Evolutionary conservation across 2,797 vertebrate species (phyloP).

Genomic region (Enteromius viviparus): DNA sequence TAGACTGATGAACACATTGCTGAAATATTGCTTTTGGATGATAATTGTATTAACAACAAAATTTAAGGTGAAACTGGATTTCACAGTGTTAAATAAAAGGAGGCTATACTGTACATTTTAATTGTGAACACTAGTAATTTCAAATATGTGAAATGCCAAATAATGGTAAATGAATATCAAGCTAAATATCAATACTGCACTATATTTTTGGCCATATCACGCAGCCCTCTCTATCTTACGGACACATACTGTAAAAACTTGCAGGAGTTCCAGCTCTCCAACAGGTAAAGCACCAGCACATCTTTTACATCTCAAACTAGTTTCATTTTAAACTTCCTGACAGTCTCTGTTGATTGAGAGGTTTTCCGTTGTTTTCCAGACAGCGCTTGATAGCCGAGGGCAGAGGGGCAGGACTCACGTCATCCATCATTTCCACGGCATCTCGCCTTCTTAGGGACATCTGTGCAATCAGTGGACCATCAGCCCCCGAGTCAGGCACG

Average conservation of each 20-base stretch:
- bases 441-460: slow-evolving; percentile 74
- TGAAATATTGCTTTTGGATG: too few relatives aligned
- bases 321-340: slow-evolving; percentile 47
- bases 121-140: background rate
- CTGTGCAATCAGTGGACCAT: slow-evolving; percentile 82
- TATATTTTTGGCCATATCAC: background rate
- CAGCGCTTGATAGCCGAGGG: slow-evolving; percentile 54
- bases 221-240: background rate
- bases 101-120: background rate
- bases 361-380: slow-evolving; percentile 55
- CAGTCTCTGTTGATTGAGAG: slow-evolving; percentile 55
- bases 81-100: too few relatives aligned
- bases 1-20: too few relatives aligned
- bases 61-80: too few relatives aligned
- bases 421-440: slow-evolving; percentile 81
- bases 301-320: slow-evolving; percentile 23
- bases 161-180: background rate
- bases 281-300: background rate
- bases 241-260: slow-evolving; percentile 14
- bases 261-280: background rate
- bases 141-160: background rate
- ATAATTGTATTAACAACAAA: too few relatives aligned
- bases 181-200: background rate
- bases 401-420: slow-evolving; percentile 61
- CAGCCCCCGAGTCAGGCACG: slow-evolving; percentile 74